phyloP scores from a whole-genome alignment of 2,113 vertebrate species.

The Cryptomyrus ogoouensis region DNA sequence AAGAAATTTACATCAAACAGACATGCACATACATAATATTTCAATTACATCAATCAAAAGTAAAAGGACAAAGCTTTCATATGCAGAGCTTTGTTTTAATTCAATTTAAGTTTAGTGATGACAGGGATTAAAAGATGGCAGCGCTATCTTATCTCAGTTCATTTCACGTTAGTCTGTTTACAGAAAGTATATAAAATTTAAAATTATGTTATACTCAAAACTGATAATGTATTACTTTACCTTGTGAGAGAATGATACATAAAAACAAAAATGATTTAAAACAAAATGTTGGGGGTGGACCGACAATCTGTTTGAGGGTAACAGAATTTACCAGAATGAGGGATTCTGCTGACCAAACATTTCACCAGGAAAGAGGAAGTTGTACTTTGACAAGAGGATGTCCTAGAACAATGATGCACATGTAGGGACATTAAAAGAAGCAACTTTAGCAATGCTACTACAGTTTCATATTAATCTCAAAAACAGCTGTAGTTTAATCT shows the following conservation, averaged over 20 bases:
- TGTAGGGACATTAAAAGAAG: neutral
- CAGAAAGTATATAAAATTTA: neutral
- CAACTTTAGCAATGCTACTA: neutral
- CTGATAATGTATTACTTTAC: neutral
- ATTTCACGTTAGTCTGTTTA: neutral
- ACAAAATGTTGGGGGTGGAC: neutral
- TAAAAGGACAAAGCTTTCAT: neutral
- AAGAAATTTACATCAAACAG: neutral
- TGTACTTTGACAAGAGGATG: neutral
- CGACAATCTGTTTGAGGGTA: neutral
- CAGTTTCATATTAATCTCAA: neutral
- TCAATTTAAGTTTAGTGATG: neutral
- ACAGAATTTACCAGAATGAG: neutral
- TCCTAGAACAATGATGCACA: neutral
- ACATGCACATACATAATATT: neutral
- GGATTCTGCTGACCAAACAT: conserved; percentile 5
- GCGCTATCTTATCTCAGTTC: neutral
- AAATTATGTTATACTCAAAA: neutral
- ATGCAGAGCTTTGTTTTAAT: neutral
- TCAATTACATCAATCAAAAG: neutral
- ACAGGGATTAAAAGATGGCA: neutral
- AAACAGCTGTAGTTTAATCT: neutral
- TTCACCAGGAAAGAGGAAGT: conserved; percentile 7
- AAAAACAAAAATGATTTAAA: neutral
- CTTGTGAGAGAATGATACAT: neutral